Evolutionary conservation across 2,797 vertebrate species (phyloP), one percentile per base, ranked within the genome.

Genomic region (Thripadectes ignobilis): DNA sequence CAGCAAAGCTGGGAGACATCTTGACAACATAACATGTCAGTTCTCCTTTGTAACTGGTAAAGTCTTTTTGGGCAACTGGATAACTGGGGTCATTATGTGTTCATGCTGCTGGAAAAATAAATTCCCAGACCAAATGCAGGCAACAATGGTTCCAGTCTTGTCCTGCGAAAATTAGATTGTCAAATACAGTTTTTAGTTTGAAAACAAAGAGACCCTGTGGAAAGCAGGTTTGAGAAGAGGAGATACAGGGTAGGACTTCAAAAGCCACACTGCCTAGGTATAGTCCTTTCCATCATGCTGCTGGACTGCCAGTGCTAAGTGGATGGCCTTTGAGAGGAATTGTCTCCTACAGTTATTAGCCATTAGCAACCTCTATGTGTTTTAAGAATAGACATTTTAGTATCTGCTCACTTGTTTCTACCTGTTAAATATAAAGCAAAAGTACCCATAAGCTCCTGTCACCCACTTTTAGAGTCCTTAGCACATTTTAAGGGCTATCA

Each of bases 1-100:
- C 79, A 14, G 12, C 17, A 41, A 76, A 66, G 8, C 27, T 58
- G n/a, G 30, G 38, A 36, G 2, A 29, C 23, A 58, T 12, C 19
- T 36, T 54, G 14, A 10, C 36, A 34, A 9, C 1, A 0, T 30
- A 45, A 36, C 7, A 20, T 2, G 0, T 9, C 19, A 22, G 18
- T 51, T n/a, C 58, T 55, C 4, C 49, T 19, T 41, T n/a, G 69
- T 80, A 54, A 71, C 21, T 71, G 12, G 5, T 55, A 30, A 72
- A 72, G n/a, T 51, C 21, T 4, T 79, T 85, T 85, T 54, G 34
- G 20, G 52, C 30, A 77, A 6, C 19, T 58, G 21, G 16, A 14
- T 26, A 67, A 32, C 23, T n/a, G 30, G 19, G 3, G 4, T 38
- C 61, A 27, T 46, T 58, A 8, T 29, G 30, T 49, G 18, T 39